phyloP scores from a whole-genome alignment of 2,113 vertebrate genomes.

The Sapajus apella region DNA sequence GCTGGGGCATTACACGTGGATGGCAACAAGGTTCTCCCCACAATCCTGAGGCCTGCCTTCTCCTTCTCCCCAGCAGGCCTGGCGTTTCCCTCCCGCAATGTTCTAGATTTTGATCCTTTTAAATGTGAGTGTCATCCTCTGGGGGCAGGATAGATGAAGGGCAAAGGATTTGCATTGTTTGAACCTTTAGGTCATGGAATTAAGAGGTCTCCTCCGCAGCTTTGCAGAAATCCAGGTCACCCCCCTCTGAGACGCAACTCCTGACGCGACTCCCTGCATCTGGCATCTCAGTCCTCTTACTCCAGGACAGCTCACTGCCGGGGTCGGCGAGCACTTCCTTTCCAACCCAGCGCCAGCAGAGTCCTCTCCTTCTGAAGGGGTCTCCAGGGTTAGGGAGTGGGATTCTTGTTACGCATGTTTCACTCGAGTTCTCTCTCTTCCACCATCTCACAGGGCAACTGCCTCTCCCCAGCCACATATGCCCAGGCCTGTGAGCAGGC shows the following conservation, averaged over 20 bases:
- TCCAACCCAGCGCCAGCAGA: neutral
- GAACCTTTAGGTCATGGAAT: slow-evolving; percentile 21
- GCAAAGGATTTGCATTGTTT: neutral
- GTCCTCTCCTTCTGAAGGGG: neutral
- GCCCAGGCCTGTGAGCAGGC: neutral
- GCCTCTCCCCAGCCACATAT: neutral
- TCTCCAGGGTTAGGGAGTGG: neutral
- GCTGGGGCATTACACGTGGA: neutral
- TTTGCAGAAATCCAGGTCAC: neutral
- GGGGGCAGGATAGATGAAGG: neutral
- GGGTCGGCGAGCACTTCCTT: neutral
- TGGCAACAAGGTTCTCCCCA: neutral
- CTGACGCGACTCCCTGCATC: neutral
- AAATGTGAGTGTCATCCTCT: slow-evolving; percentile 6
- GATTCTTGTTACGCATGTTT: neutral
- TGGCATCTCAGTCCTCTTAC: neutral
- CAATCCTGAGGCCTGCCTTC: neutral
- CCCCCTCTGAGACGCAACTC: neutral
- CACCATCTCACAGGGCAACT: neutral
- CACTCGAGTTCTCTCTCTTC: slow-evolving; percentile 1
- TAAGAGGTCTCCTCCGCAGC: slow-evolving; percentile 22
- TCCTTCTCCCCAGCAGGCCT: neutral
- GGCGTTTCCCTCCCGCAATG: neutral
- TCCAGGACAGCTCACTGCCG: neutral
- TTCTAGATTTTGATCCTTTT: slow-evolving; percentile 53